Conservation (phyloP, 2,888 invertebrate species). For the Ochropacha duplaris region DNA sequence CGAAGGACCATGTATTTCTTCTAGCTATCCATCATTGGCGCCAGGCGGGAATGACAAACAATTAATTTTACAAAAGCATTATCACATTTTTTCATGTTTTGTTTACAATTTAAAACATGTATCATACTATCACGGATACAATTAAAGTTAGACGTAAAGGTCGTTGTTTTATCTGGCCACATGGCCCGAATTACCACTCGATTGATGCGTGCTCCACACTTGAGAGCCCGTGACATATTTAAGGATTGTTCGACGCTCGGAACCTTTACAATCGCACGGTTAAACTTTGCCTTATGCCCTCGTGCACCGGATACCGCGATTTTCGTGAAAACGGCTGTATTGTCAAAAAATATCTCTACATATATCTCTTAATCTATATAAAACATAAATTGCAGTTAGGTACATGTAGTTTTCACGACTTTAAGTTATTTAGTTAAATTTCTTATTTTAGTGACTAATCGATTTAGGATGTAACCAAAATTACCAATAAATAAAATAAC, state of each 20-base stretch:
- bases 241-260: background rate
- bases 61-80: background rate
- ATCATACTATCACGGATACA: background rate
- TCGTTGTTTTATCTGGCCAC: background rate
- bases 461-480: no score
- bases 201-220: background rate
- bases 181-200: constrained; percentile 2
- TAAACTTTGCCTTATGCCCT: background rate
- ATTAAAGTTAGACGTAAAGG: constrained; percentile 1
- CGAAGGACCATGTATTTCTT: background rate
- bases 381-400: no score
- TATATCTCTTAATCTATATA: no score
- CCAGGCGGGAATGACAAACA: no score
- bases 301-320: background rate
- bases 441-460: no score
- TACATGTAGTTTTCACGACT: no score
- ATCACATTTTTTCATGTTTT: background rate
- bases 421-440: no score
- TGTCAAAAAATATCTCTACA: no score
- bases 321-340: background rate
- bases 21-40: background rate
- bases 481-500: no score
- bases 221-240: background rate
- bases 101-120: background rate
- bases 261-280: background rate